Evolutionary conservation across 2,888 invertebrate species (phyloP).

Genomic region (Tetrapedia diversipes): DNA sequence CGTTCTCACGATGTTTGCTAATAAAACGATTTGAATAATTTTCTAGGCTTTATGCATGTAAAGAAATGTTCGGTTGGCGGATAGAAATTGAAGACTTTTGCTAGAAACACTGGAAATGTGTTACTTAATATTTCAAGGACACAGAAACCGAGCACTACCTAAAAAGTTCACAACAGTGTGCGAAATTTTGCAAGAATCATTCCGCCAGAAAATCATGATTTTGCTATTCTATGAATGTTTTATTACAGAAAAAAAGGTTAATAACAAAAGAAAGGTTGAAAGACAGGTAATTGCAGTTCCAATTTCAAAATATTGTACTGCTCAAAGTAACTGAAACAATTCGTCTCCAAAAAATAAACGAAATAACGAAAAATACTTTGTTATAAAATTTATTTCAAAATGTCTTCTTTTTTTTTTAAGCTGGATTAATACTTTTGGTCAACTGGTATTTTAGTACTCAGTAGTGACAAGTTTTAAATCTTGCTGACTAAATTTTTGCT

Average conservation of each 20-base stretch:
- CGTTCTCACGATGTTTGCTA: not conserved
- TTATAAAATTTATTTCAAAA: not conserved
- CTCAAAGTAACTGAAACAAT: not conserved
- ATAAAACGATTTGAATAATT: not conserved
- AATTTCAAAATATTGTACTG: not conserved
- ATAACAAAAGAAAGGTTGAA: constrained; percentile 11
- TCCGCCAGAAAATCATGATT: constrained; percentile 30
- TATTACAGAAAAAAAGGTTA: constrained; percentile 17
- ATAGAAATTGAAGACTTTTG: constrained; percentile 1
- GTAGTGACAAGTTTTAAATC: too few species aligned
- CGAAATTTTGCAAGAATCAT: constrained; percentile 21
- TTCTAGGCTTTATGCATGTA: not conserved
- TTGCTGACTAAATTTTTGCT: not conserved
- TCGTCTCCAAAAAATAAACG: not conserved
- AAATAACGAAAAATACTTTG: not conserved
- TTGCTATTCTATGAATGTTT: not conserved
- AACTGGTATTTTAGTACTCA: too few species aligned
- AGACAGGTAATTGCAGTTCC: too few species aligned
- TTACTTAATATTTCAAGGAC: not conserved
- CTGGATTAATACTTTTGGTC: too few species aligned
- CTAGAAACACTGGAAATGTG: not conserved
- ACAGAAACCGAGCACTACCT: not conserved
- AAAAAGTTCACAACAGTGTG: not conserved
- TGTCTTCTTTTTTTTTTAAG: too few species aligned
- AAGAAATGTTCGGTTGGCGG: too few species aligned